These are phyloP conservation scores for Bambusicola thoracicus DNA, from an alignment of 2,113 vertebrate genomes.

Conservation along the genomic window DNA sequence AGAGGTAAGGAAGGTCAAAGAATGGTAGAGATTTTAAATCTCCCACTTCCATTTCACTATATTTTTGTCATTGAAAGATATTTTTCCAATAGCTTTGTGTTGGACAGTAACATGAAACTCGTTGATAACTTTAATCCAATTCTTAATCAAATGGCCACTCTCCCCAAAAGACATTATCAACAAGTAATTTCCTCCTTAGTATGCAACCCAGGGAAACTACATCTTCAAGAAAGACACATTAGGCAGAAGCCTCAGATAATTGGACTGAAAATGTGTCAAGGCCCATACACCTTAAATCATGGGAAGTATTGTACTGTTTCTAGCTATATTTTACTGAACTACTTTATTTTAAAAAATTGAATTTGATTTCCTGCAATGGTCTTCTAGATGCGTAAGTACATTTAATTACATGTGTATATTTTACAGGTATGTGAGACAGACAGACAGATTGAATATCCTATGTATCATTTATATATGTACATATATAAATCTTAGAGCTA, in stretches of 20 bases:
- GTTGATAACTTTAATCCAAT: neutral
- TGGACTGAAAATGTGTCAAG: neutral
- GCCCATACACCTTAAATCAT: neutral
- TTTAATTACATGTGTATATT: neutral
- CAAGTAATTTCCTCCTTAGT: neutral
- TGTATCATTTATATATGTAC: neutral
- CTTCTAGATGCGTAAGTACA: neutral
- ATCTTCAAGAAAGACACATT: neutral
- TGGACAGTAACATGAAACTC: neutral
- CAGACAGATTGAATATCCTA: neutral
- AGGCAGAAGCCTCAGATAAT: neutral
- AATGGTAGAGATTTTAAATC: neutral
- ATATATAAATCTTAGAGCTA: neutral
- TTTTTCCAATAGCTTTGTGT: neutral
- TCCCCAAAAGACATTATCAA: neutral
- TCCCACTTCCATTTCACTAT: neutral
- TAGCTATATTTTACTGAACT: neutral
- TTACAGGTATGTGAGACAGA: neutral
- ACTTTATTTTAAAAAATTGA: neutral
- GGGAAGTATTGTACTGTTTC: neutral
- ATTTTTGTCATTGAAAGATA: neutral
- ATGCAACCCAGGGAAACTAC: neutral
- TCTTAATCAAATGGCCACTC: neutral
- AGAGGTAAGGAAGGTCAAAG: neutral
- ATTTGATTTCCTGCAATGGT: neutral